Base-by-base conservation (phyloP, 2,888 invertebrate species). In the Odontomyia ornata region DNA sequence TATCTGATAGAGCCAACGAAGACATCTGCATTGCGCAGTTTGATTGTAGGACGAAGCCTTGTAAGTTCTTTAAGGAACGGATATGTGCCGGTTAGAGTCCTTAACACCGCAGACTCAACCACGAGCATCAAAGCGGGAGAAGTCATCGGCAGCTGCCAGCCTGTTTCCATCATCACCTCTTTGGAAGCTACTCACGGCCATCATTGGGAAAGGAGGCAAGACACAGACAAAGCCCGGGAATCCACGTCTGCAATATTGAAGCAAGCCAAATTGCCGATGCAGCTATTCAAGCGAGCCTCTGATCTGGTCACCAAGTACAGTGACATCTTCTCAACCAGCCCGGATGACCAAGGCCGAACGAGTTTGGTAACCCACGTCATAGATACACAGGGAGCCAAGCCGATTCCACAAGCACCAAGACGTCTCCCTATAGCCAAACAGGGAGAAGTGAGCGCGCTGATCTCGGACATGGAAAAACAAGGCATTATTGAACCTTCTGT, bases 391-490 rank as follows among this genome's bases (percentile, higher is more conserved):
- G 21, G n/a, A 27, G 13, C 64, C 2, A 64, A n/a, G 30, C 69
- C 46, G 1, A 69, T 69, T 15, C 43, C 43, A 23, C 69, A 69
- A 46, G 23, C 69, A 11, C 43, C 69, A 46, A 69, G 69, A 23
- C 21, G 69, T 2, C 23, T 69, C 1, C 46, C 69, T 7, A 11
- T 69, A 7, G 69, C 69, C 1, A 69, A 69, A 43, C 69, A 69
- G 1, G 43, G 15, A 2, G 69, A 69, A 69, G 69, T 46, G 5
- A 18, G 18, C 15, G 46, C 7, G 9, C 36, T 69, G 18, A 46
- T 69, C 7, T 4, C 2, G 9, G 21, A 9, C 4, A 69, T 69
- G 43, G 46, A 69, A 21, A 46, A n/a, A n/a, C n/a, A n/a, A 28
- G 30, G 65, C 2, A n/a, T 65, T 4, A 65, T 65, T n/a, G 65